Evolutionary conservation across 2,888 invertebrate genomes (phyloP), one percentile per base, ranked within the genome.

Genomic region (Drosophila greeni): DNA sequence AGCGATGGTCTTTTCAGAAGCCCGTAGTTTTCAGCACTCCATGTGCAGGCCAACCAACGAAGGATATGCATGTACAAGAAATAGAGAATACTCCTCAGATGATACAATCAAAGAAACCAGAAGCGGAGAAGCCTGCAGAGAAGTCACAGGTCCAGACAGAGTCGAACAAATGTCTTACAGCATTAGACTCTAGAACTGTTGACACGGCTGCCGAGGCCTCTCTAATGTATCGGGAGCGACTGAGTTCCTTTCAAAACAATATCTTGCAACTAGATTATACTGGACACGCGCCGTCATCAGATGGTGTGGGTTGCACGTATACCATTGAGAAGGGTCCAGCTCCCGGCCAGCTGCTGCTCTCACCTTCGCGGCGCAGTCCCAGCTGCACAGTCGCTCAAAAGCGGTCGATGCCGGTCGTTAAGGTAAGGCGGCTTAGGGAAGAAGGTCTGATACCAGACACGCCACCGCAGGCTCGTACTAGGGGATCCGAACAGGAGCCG

Each of bases 281-380:
- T 2, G 36, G 26, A 1, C 23, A 26, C 11, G 42, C 18, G 33
- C 26, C 26, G 18, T 34, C 57, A 18, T 12, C 12, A 0, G 34
- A 49, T 20, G 11, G 7, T 8, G 24, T 16, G 4, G 55, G 33
- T 29, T 79, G 73, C 6, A 85, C 84, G 1, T 81, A 68, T 14
- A 84, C 72, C 2, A 59, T 81, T 12, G 69, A 75, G 53, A 56
- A 64, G 20, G 82, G 84, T 0, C 68, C 74, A 4, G 18, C 45
- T 5, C 69, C 68, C 6, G 79, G 72, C 0, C 82, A 84, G 7
- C 29, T 85, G 12, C 16, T 74, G 7, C 64, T 84, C 5, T 75
- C 68, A 4, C 79, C 66, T 5, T 62, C 67, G 1, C 6, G n/a
- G 3, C 11, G 9, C 26, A 54, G 34, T 16, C 31, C 29, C 11